Percentiles rank a stretch among this genome's conserved stretches.
Evolutionary conservation across 2,797 vertebrate genomes (phyloP).

Genomic region (Lagodon rhomboides): DNA sequence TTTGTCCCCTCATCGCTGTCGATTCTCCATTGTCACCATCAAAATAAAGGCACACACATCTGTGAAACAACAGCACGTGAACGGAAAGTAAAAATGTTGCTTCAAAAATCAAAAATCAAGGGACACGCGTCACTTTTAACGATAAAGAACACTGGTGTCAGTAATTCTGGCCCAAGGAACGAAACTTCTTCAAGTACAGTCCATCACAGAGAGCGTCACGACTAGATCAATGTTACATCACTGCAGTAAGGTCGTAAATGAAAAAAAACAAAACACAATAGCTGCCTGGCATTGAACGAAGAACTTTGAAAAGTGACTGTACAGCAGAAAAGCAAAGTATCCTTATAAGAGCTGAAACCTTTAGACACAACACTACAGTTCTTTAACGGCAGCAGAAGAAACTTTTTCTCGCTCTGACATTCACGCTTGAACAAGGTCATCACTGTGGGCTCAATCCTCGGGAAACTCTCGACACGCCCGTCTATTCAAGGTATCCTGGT

Average conservation of each 20-base stretch:
- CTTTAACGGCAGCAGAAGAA: background rate
- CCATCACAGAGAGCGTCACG: background rate
- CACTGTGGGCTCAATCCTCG: background rate
- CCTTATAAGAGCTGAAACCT: background rate
- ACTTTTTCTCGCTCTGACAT: background rate
- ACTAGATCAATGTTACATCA: background rate
- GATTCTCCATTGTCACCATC: background rate
- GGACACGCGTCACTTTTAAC: too few species aligned
- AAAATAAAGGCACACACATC: background rate
- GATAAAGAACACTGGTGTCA: too few species aligned
- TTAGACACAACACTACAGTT: background rate
- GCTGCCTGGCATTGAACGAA: background rate
- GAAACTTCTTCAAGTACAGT: background rate
- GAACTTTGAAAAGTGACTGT: background rate
- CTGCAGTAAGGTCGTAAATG: background rate
- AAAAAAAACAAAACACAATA: background rate
- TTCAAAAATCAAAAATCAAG: too few species aligned
- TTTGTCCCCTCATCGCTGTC: background rate
- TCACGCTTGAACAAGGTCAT: conserved; percentile 12
- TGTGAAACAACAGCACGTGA: background rate
- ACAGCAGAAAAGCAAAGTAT: background rate
- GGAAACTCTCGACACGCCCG: background rate
- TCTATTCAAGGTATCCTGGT: conserved; percentile 26
- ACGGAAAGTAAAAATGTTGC: background rate
- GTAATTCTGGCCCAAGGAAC: too few species aligned